Evolutionary conservation across 2,797 vertebrate species (phyloP), one percentile per base, ranked within the genome.

Genomic region (Crenuchus spilurus): DNA sequence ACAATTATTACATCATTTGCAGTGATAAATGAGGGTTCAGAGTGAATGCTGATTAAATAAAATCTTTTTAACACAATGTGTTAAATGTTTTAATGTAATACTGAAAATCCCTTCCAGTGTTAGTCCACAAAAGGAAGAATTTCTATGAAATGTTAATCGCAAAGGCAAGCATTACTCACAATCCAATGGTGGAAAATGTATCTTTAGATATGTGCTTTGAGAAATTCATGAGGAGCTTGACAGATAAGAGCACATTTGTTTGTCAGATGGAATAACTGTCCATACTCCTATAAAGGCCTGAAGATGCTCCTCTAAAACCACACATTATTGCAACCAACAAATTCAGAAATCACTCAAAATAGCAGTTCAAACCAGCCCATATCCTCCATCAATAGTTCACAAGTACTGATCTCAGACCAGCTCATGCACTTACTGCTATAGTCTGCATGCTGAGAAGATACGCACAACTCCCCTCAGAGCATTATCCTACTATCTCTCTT

Each of bases 401-500:
- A 35, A 35, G 55, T 67, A 57, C 33, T 35, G 20, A 14, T 63
- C 37, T 70, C 49, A 65, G 51, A 48, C 48, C 57, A 77, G 48
- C 33, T 20, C 28, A 18, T 28, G 64, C 22, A 6, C 1, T 20
- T 2, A 20, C 13, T 62, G 70, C 54, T 8, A 8, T 31, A 20
- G 28, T 22, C 48, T 55, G 48, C 64, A 52, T 46, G n/a, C 35
- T 20, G 14, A 5, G 20, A 41, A 11, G 31, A 37, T 22, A 37
- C 18, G 37, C 55, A 37, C 22, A 42, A 8, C 22, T 9, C 2
- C 39, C 52, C 11, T 64, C 41, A 44, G 14, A 9, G 31, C 52
- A n/a, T 30, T 26, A 10, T 52, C 22, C 46, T 13, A 51, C 41
- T 74, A 84, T 55, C 75, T 66, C 68, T 46, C 35, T 26, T 72